These are phyloP conservation scores for Dendropsophus ebraccatus DNA, from an alignment of 2,113 vertebrate genomes.

Conservation along the genomic window DNA sequence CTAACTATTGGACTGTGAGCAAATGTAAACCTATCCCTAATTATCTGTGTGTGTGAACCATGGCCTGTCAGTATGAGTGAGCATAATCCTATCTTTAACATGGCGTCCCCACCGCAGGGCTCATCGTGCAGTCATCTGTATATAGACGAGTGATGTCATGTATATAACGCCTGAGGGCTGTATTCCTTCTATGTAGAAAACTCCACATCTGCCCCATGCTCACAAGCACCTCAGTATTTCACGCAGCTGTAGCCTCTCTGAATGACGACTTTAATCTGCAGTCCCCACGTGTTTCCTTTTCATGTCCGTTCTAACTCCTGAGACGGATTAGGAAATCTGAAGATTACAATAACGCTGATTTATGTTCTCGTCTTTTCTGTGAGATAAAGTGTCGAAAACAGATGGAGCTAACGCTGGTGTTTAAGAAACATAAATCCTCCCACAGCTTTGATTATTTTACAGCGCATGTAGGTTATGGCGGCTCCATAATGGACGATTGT, in stretches of 20 bases:
- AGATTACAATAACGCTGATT: slow-evolving; percentile 42
- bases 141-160: no score
- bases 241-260: slow-evolving; percentile 67
- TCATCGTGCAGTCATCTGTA: no score
- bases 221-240: background rate
- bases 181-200: no score
- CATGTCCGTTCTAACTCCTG: slow-evolving; percentile 23
- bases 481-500: background rate
- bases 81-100: no score
- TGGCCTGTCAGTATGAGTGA: no score
- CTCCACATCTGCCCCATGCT: no score
- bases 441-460: background rate
- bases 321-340: slow-evolving; percentile 18
- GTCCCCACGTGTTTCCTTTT: slow-evolving; percentile 4
- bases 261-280: background rate
- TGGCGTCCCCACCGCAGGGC: no score
- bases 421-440: slow-evolving; percentile 11
- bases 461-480: background rate
- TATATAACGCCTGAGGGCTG: no score
- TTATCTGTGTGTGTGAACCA: no score
- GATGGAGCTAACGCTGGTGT: background rate
- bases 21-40: no score
- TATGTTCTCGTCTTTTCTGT: slow-evolving; percentile 10
- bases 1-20: no score
- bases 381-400: slow-evolving; percentile 9